phyloP scores from a whole-genome alignment of 64 coral and sea anemone genomes.

The Anthopleura sola region DNA sequence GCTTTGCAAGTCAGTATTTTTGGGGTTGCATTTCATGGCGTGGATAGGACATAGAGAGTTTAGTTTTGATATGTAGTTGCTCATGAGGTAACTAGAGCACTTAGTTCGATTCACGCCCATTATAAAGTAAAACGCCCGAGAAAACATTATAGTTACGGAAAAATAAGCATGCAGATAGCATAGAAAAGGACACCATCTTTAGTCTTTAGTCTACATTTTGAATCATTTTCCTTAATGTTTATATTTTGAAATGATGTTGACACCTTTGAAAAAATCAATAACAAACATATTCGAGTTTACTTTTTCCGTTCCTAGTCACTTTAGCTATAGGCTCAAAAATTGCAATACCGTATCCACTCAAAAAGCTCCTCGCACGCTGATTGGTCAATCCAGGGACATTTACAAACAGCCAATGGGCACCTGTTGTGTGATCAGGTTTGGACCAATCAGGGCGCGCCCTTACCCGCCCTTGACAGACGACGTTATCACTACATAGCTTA shows the following conservation, averaged over 20 bases:
- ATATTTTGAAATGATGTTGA: conserved; percentile 3
- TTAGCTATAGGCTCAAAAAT: conserved; percentile 84
- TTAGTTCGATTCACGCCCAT: background rate
- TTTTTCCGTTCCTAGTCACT: conserved; percentile 4
- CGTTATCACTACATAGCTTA: conserved; percentile 93
- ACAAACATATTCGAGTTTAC: conserved; percentile 10
- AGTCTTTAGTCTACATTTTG: background rate
- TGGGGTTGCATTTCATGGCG: no score
- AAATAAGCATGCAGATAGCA: background rate
- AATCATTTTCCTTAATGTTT: background rate
- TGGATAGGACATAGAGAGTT: no score
- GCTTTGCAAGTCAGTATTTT: background rate
- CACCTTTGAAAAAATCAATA: background rate
- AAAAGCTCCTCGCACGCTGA: conserved; percentile 45
- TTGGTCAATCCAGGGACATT: conserved; percentile 52
- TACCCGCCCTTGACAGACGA: conserved; percentile 58
- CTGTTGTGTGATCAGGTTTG: conserved; percentile 47
- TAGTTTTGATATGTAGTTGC: background rate
- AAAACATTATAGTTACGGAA: background rate
- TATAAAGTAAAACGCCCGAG: background rate
- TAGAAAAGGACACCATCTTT: background rate
- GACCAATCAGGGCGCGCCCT: conserved; percentile 63
- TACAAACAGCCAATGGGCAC: conserved; percentile 65
- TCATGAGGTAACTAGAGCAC: background rate
- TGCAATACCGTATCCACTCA: conserved; percentile 43